Base-by-base conservation (phyloP, 2,113 vertebrate species). In the Neopipo cinnamomea region DNA sequence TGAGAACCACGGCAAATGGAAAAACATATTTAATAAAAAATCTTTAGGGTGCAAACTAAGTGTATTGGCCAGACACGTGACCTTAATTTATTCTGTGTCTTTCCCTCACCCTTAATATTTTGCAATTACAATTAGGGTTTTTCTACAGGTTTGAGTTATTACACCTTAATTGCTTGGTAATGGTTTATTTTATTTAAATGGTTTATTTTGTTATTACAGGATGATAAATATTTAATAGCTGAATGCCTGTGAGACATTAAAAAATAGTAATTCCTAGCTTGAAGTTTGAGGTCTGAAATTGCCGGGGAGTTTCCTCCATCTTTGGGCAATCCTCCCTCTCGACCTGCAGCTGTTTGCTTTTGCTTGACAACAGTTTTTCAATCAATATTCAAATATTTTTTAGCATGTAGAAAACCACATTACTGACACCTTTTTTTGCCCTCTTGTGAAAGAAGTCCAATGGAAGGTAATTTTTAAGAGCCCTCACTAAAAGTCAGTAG, bases 1-100 rank as follows among this genome's bases (percentile, higher is more conserved):
- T 79, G 86, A 96, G 39, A 33, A 71, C 65, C 91, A 55, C 24
- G 7, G 44, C 21, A 94, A 97, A 87, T 80, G 78, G 83, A 68
- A 82, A 95, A 89, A 70, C 74, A 35, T 65, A 83, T 58, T 97
- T 90, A 94, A 84, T 75, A 94, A 94, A 93, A 96, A 97, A 91
- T 79, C 92, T 92, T 96, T 83, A 37, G 81, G 84, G 91, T 95
- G 86, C 89, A 85, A 96, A 73, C 53, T 66, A 91, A 95, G 82
- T 78, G 85, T 58, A 76, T 73, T 82, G 87, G 87, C 88, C 55
- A 94, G 62, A 84, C 80, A 88, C 25, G 35, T 78, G 95, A 76
- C 94, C 95, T 96, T 88, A 78, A 97, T 96, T 97, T 89, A 89
- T 67, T 89, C 55, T 22, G 56, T 47, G 91, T 55, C 81, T 46